A percentile compares a stretch with the other conserved stretches of the same genome.
phyloP scores from a whole-genome alignment of 2,797 vertebrate genomes.

The Sebastes itinus region DNA sequence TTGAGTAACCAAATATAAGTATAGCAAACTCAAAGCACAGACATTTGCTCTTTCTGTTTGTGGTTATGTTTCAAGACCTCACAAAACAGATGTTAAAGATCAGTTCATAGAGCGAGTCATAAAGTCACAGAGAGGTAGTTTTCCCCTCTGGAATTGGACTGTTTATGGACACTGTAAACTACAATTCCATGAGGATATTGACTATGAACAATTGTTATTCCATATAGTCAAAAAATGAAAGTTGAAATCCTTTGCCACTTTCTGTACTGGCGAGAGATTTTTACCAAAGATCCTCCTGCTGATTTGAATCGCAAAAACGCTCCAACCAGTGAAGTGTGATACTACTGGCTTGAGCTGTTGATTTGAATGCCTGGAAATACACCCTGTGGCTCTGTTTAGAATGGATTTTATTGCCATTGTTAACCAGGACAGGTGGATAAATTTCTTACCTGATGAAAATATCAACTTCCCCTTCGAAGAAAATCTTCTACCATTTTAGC shows the following conservation, averaged over 20 bases:
- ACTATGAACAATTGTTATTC: slow-evolving; percentile 23
- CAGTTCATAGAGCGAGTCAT: slow-evolving; percentile 32
- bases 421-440: slow-evolving; percentile 13
- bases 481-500: slow-evolving; percentile 4
- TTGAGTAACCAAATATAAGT: background rate
- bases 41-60: slow-evolving; percentile 6
- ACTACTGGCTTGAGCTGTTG: slow-evolving; percentile 26
- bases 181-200: slow-evolving; percentile 6
- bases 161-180: slow-evolving; percentile 25
- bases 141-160: slow-evolving; percentile 16
- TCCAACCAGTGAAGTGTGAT: slow-evolving; percentile 33
- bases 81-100: slow-evolving; percentile 43
- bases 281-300: background rate
- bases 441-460: slow-evolving; percentile 22
- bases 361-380: slow-evolving; percentile 51
- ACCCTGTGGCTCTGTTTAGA: slow-evolving; percentile 9
- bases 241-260: background rate
- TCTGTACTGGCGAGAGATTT: background rate
- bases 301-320: slow-evolving; percentile 26
- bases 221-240: slow-evolving; percentile 1
- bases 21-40: slow-evolving; percentile 8
- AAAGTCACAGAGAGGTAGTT: slow-evolving; percentile 38
- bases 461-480: background rate
- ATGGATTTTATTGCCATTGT: slow-evolving; percentile 27
- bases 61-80: slow-evolving; percentile 18